phyloP scores from a whole-genome alignment of 2,888 invertebrate species.

The Rotaria socialis region DNA sequence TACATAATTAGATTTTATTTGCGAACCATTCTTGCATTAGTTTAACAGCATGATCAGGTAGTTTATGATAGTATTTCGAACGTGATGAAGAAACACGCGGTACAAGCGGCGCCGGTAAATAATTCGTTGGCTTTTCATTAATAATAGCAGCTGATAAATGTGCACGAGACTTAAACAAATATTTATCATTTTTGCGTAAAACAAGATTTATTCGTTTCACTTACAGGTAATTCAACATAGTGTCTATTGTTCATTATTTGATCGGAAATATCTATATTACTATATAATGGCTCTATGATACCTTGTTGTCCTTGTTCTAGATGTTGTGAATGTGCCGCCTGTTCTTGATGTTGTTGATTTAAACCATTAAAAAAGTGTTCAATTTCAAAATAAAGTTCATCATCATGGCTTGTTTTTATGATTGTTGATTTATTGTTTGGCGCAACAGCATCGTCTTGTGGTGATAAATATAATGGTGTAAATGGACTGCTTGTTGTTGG shows the following conservation, averaged over 20 bases:
- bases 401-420: background rate
- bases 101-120: background rate
- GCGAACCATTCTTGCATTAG: background rate
- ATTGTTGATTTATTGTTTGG: background rate
- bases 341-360: background rate
- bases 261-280: background rate
- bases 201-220: background rate
- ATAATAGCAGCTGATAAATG: background rate
- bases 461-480: background rate
- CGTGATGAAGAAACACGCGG: background rate
- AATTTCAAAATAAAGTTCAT: background rate
- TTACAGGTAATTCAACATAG: background rate
- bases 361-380: conserved; percentile 8
- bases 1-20: background rate
- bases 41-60: background rate
- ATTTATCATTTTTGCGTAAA: background rate
- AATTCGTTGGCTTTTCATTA: background rate
- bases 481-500: background rate
- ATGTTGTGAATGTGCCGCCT: background rate
- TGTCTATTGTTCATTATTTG: background rate
- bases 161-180: background rate
- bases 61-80: background rate
- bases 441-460: background rate
- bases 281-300: background rate
- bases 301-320: background rate